Evolutionary conservation across 92 coral and sea anemone genomes (phyloP).

Genomic region (Palythoa heliodiscus): DNA sequence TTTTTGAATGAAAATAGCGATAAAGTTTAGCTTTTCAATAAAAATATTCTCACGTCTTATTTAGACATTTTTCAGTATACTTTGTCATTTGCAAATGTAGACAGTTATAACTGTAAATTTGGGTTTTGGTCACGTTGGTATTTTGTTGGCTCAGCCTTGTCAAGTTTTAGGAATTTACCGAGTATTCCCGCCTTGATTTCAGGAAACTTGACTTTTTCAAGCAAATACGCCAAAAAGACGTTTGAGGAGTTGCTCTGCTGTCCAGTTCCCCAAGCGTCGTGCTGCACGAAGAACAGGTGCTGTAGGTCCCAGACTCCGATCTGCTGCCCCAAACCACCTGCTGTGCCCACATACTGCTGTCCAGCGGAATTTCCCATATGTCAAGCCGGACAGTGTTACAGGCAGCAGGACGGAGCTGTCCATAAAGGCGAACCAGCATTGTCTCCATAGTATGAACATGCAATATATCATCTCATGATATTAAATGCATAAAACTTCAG

Average conservation of each 20-base stretch:
- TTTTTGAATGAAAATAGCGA: too few species aligned
- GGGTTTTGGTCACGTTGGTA: too few species aligned
- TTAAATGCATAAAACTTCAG: too few species aligned
- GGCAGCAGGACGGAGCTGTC: slow-evolving; percentile 47
- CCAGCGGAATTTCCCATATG: slow-evolving; percentile 63
- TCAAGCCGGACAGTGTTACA: slow-evolving; percentile 54
- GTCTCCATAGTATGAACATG: not conserved
- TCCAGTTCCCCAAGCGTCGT: slow-evolving; percentile 30
- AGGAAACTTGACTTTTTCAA: slow-evolving; percentile 28
- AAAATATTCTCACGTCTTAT: too few species aligned
- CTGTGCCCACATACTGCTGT: slow-evolving; percentile 67
- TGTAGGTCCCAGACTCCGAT: slow-evolving; percentile 55
- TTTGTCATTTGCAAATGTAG: too few species aligned
- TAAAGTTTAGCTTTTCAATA: too few species aligned
- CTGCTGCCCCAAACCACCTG: slow-evolving; percentile 66
- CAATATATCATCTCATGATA: too few species aligned
- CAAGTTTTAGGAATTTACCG: too few species aligned
- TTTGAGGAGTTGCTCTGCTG: slow-evolving; percentile 28
- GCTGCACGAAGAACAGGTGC: slow-evolving; percentile 79
- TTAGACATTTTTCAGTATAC: too few species aligned
- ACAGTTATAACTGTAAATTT: too few species aligned
- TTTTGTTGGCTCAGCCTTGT: too few species aligned
- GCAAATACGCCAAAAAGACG: slow-evolving; percentile 17
- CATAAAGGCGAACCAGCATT: slow-evolving; percentile 53
- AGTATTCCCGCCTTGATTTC: not conserved